Base-by-base conservation (phyloP, 2,888 invertebrate species). In the Parnassius mnemosyne region DNA sequence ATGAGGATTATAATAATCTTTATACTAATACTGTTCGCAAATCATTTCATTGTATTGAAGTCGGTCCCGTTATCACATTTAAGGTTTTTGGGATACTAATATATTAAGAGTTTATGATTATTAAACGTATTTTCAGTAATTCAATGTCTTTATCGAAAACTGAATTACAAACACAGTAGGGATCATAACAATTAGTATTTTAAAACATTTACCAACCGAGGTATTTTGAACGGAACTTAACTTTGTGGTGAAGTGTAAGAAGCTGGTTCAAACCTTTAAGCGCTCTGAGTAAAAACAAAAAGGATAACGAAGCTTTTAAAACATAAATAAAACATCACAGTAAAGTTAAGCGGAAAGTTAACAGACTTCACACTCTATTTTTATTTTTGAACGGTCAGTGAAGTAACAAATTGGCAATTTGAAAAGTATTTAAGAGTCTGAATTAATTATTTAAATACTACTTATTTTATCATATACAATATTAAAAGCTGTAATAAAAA, bases 331-430 rank as follows among this genome's bases (percentile, higher is more conserved):
- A 88, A 86, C 87, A 87, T 84, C 88, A 84, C 84, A 78, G 78
- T 79, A 80, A 85, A 86, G 85, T 88, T 89, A 87, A 90, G 89
- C 88, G 82, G 78, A 81, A 89, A 89, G 89, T 90, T 89, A 76
- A 83, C 76, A 76, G 79, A 79, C 79, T 79, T 63, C 55, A 58
- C 76, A 77, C 79, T 83, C 84, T 78, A 74, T 77, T 79, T 79
- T 77, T 87, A 80, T 86, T 85, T 87, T 86, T 83, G 79, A 81
- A 80, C 81, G 76, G 81, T 83, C 83, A 16, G 20, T 57, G 43
- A 10, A 47, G 53, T 43, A 54, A 49, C 49, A 57, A 57, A 62
- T 53, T 47, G 42, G 53, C 20, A 12, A 51, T 55, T 49, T 34
- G 7, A 34, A 34, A 34, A 5, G 34, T 34, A 34, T 34, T 34